A percentile compares a stretch with the other conserved stretches of the same genome.
Evolutionary conservation across 2,888 invertebrate species (phyloP).

Genomic region (Julus scandinavius): DNA sequence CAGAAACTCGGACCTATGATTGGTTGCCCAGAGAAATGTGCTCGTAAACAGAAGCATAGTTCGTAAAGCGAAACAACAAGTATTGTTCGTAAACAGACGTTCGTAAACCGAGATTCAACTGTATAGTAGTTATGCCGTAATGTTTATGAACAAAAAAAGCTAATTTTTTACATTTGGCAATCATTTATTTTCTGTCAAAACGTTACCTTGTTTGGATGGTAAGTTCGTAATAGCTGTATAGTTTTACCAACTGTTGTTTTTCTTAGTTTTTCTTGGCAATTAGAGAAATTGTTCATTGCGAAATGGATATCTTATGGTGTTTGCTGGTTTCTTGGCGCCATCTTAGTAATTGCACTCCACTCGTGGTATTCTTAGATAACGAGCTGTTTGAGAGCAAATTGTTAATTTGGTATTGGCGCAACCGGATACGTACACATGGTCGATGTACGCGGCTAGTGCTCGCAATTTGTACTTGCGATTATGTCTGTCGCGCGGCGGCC

Average conservation of each 20-base stretch:
- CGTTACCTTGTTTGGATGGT: too few species aligned
- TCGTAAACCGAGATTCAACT: too few species aligned
- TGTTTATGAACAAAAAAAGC: too few species aligned
- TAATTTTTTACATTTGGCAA: too few species aligned
- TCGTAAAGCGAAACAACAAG: too few species aligned
- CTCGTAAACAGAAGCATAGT: too few species aligned
- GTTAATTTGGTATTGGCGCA: background rate
- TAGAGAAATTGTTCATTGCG: background rate
- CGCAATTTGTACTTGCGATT: slow-evolving; percentile 7
- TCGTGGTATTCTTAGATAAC: slow-evolving; percentile 19
- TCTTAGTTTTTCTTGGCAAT: background rate
- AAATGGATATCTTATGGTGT: background rate
- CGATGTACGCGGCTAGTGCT: background rate
- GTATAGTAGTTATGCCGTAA: too few species aligned
- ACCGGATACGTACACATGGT: background rate
- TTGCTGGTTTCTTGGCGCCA: background rate
- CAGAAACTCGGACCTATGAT: too few species aligned
- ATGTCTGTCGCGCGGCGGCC: slow-evolving; percentile 7
- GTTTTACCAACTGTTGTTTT: background rate
- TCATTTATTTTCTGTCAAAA: too few species aligned
- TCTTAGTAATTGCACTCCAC: background rate
- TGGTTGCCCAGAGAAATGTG: too few species aligned
- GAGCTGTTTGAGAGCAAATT: background rate
- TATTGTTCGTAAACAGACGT: too few species aligned
- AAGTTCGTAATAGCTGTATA: too few species aligned